Evolutionary conservation across 2,888 invertebrate species (phyloP), one percentile per base, ranked within the genome.

Genomic region (Meliscaeva auricollis): DNA sequence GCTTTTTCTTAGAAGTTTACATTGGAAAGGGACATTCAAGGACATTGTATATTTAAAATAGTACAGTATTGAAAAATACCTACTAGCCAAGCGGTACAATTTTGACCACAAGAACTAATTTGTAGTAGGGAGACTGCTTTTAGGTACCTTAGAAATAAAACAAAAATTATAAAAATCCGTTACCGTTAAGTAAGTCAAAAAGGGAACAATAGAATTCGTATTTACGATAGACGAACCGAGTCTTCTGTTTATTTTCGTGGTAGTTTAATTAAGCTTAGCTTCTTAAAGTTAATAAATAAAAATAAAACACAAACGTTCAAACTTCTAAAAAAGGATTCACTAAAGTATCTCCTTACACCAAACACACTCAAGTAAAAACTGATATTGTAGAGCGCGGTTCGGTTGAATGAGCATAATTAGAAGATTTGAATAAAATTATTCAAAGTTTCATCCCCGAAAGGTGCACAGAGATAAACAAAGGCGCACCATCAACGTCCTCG

Each of bases 391-490:
- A 76, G 76, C 66, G 38, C 11, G 11, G 35, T 35, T 35, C 35
- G 72, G 66, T 64, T 68, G 54, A 72, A 66, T 60, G 80, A 69
- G 81, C 38, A 46, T 85, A 85, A 85, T 85, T 85, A 85, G 76
- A 60, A 73, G 62, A 85, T 85, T 77, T 81, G 68, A 76, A 85
- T 85, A 66, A 66, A 66, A 35, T 66, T 66, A 80, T 68, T 66
- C 72, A 26, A 81, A 85, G 81, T 69, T 81, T 76, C 20, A n/a
- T 81, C 72, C 73, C 46, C 41, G 50, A 72, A 76, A 48, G 30
- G 54, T 66, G 22, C 15, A 26, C 60, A 32, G 26, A 69, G 83
- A 75, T 75, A 79, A 83, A 70, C 52, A 52, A n/a, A 38, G 56
- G 26, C 56, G 70, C 56, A 70, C 52, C 41, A 41, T 17, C 58